These are phyloP conservation scores for Podotricha telesiphe DNA, from an alignment of 2,888 invertebrate genomes.

Conservation along the genomic window DNA sequence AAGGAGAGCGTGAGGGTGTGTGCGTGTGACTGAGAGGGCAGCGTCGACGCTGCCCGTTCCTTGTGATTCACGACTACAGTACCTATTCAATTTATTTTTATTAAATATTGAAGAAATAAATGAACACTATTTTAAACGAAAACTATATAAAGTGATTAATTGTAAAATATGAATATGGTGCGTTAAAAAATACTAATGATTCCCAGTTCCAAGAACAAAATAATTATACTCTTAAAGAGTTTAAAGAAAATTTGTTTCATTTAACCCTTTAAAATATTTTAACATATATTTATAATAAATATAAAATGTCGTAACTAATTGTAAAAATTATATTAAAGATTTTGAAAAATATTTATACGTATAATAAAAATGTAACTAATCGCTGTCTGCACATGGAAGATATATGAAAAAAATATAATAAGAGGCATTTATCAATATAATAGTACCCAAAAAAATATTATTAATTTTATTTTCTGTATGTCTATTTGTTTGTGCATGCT, in stretches of 20 bases:
- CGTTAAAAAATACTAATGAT: constrained; percentile 56
- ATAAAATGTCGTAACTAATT: too few species aligned
- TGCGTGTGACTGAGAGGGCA: constrained; percentile 41
- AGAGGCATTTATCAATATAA: too few species aligned
- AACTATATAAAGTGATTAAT: constrained; percentile 47
- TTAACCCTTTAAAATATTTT: constrained; percentile 10
- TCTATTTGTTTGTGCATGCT: too few species aligned
- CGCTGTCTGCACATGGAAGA: too few species aligned
- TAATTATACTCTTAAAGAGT: constrained; percentile 72
- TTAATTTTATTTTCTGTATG: too few species aligned
- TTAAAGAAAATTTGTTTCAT: constrained; percentile 47
- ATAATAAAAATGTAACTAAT: too few species aligned
- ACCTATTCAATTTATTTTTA: constrained; percentile 43
- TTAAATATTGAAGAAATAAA: constrained; percentile 37
- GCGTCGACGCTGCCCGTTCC: constrained; percentile 24
- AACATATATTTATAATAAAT: too few species aligned
- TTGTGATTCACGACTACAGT: constrained; percentile 47
- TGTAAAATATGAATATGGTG: constrained; percentile 48
- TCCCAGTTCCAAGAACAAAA: constrained; percentile 73
- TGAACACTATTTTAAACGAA: constrained; percentile 49
- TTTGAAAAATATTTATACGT: too few species aligned
- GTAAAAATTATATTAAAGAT: too few species aligned
- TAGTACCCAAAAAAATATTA: too few species aligned
- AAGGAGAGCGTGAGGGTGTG: constrained; percentile 27
- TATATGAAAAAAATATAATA: too few species aligned